Evolutionary conservation across 1,140 invertebrate genomes (phyloP), one percentile per base, ranked within the genome.

Genomic region (Trachelipus rathkii): DNA sequence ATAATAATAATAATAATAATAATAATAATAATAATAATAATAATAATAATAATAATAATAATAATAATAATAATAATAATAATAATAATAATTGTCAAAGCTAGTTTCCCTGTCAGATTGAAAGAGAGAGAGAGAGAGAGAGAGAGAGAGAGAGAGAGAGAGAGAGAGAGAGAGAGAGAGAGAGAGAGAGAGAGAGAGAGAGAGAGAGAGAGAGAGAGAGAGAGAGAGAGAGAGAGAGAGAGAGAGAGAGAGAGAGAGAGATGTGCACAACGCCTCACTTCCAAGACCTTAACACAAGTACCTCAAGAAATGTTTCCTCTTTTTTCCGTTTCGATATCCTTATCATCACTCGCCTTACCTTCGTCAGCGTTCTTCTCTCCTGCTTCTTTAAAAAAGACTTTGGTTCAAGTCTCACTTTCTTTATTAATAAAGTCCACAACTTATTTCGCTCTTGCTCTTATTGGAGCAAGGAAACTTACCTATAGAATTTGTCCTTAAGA

Each of bases 161-260:
- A 69, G 21, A 44, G 21, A 68, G n/a, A 33, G 73, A 50, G 53
- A 44, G 73, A 69, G 43, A 69, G 50, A 69, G 50, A 33, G 66
- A 33, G 73, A 70, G 66, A 71, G 23, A 74, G 73, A 44, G 73
- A 44, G 66, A 74, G 66, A 71, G 73, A 71, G 24, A 71, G 44
- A 33, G 74, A 71, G 69, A n/a, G 74, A 70, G 45, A 71, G n/a
- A 19, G 66, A 70, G 67, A 33, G 13, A 44, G 60, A 43, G 23
- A 13, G 21, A n/a, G 67, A n/a, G 21, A 70, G 74, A 73, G 44
- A 11, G 23, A 73, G 10, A 46, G 46, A 74, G 8, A 75, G 67
- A n/a, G 21, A 70, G 74, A 73, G 67, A n/a, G 21, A 70, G 74
- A 73, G 44, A 11, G 23, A 73, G 10, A 46, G 46, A 74, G 8